Evolutionary conservation across 2,888 invertebrate genomes (phyloP), one percentile per base, ranked within the genome.

Genomic region (Cynaeus angustus): DNA sequence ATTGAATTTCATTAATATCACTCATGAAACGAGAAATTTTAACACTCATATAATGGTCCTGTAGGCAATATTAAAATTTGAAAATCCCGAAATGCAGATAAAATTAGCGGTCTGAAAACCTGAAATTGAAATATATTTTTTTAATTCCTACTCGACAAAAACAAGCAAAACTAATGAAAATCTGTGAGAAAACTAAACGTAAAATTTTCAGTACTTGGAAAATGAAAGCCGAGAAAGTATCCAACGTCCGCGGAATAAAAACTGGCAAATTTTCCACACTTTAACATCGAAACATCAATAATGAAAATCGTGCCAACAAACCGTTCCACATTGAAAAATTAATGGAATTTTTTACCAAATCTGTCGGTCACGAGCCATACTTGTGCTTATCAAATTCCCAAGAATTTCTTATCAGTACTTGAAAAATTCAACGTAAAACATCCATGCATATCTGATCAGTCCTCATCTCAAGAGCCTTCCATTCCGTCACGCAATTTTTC

Each of bases 401-500:
- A 10, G 30, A 28, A 45, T 45, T 21, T 45, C 10, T 45, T 21
- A 30, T 38, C 56, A 21, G 21, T 4, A 21, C 9, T 26, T 21
- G 10, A 41, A 56, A 38, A 56, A 55, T 38, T 55, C n/a, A 28
- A 50, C 13, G 12, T 1, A 55, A 37, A 55, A 55, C 53, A 28
- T 37, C 37, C 37, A n/a, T 37, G 9, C 37, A 37, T 41, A 41
- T 41, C 12, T 41, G 41, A 41, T 41, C 6, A 41, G 41, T 12
- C n/a, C n/a, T 41, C 12, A n/a, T 41, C 5, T 41, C 41, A 41
- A 41, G 41, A 12, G n/a, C 41, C 10, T 41, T 12, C 12, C 3
- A 16, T 28, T 50, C 28, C 50, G 13, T n/a, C 48, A 21, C 50
- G 26, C 21, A 5, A 8, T 68, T 62, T 70, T 67, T 76, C 56